phyloP scores from a whole-genome alignment of 2,888 invertebrate genomes.

The Trisateles emortualis region DNA sequence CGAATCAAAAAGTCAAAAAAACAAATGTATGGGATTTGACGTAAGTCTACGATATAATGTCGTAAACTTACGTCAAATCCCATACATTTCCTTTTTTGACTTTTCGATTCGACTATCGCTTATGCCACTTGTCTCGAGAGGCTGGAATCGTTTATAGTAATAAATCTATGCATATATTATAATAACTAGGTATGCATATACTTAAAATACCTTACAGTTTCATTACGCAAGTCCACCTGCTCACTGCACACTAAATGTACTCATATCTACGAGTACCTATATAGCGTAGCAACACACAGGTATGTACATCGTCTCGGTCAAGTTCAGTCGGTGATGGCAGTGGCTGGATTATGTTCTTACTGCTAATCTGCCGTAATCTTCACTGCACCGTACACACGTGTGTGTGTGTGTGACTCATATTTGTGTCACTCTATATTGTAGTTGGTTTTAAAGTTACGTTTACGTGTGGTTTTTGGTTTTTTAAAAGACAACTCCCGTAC shows the following conservation, averaged over 20 bases:
- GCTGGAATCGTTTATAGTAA: too few relatives aligned
- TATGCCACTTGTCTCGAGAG: too few relatives aligned
- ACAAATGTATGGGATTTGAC: too few relatives aligned
- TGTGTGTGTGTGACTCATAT: conserved; percentile 10
- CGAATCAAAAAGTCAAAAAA: too few relatives aligned
- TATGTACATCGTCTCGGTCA: conserved; percentile 62
- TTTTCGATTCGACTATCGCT: too few relatives aligned
- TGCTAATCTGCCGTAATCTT: conserved; percentile 73
- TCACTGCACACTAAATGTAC: not conserved
- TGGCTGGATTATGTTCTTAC: conserved; percentile 71
- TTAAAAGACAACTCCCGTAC: too few relatives aligned
- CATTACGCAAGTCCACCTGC: not conserved
- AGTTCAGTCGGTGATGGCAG: conserved; percentile 66
- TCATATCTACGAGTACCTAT: not conserved
- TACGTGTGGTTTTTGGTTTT: not conserved
- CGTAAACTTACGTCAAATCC: too few relatives aligned
- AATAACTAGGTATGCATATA: too few relatives aligned
- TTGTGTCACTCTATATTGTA: conserved; percentile 9
- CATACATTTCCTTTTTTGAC: too few relatives aligned
- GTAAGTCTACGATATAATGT: too few relatives aligned
- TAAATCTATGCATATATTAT: too few relatives aligned
- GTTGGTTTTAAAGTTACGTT: not conserved
- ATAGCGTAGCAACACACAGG: too few relatives aligned
- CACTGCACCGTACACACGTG: conserved; percentile 32
- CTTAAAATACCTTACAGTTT: not conserved